These are phyloP conservation scores for Lamellibrachia satsuma DNA, from an alignment of 2,888 invertebrate species.

Conservation along the genomic window DNA sequence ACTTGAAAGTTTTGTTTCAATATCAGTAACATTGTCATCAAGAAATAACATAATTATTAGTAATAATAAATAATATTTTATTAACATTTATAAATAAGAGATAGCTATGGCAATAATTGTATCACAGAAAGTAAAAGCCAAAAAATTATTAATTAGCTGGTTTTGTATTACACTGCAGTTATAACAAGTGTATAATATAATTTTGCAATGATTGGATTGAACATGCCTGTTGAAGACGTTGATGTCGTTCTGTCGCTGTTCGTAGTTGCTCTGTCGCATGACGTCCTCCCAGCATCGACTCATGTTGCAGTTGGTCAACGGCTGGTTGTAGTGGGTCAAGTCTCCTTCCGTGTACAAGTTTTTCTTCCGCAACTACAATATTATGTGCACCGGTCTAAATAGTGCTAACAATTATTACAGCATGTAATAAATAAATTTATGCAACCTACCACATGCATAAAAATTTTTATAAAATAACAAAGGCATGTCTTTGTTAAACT, in stretches of 20 bases:
- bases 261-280: conserved; percentile 74
- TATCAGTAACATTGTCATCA: too few species aligned
- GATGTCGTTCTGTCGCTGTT: conserved; percentile 71
- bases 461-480: too few species aligned
- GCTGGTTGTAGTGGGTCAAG: conserved; percentile 81
- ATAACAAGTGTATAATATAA: background rate
- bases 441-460: too few species aligned
- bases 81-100: background rate
- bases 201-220: background rate
- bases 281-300: conserved; percentile 83
- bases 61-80: conserved; percentile 56
- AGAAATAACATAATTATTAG: too few species aligned
- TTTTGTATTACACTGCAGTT: background rate
- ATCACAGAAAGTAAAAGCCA: background rate
- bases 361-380: conserved; percentile 68
- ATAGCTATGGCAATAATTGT: background rate
- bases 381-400: background rate
- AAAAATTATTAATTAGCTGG: background rate
- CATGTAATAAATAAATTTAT: too few species aligned
- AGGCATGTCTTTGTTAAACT: too few species aligned
- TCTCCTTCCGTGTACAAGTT: conserved; percentile 85
- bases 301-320: conserved; percentile 74
- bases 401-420: too few species aligned
- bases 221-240: conserved; percentile 74
- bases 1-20: too few species aligned